Evolutionary conservation across 2,888 invertebrate genomes (phyloP).

Genomic region (Pseudococcus jackbeardsleyi): DNA sequence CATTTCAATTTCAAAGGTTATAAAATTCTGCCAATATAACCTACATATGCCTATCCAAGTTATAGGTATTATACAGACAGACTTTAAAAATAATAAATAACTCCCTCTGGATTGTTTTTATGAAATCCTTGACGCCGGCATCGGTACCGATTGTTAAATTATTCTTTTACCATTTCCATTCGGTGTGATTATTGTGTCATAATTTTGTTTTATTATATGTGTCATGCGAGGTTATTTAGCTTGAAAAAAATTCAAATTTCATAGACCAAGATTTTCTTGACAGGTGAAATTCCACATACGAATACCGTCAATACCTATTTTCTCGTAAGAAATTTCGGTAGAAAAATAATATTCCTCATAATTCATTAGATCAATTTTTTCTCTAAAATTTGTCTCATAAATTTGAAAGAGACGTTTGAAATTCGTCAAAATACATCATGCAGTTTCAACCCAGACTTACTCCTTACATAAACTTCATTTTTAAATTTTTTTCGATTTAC

Average conservation of each 20-base stretch:
- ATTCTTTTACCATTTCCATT: background rate
- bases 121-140: background rate
- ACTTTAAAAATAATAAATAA: background rate
- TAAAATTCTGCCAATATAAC: too few species aligned
- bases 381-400: background rate
- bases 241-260: background rate
- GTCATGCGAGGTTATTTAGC: background rate
- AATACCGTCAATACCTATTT: background rate
- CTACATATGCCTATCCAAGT: too few species aligned
- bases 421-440: background rate
- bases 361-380: too few species aligned
- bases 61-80: background rate
- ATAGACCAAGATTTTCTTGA: background rate
- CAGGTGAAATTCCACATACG: background rate
- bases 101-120: background rate
- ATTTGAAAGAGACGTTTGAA: background rate
- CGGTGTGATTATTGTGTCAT: slow-evolving; percentile 22
- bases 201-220: slow-evolving; percentile 11
- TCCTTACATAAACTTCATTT: background rate
- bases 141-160: slow-evolving; percentile 17
- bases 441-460: background rate
- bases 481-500: background rate
- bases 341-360: too few species aligned
- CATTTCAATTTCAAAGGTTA: too few species aligned
- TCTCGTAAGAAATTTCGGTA: background rate